A percentile compares a stretch with the other conserved stretches of the same genome.
Conservation (phyloP, 2,797 vertebrate genomes). For the Microchirus variegatus region DNA sequence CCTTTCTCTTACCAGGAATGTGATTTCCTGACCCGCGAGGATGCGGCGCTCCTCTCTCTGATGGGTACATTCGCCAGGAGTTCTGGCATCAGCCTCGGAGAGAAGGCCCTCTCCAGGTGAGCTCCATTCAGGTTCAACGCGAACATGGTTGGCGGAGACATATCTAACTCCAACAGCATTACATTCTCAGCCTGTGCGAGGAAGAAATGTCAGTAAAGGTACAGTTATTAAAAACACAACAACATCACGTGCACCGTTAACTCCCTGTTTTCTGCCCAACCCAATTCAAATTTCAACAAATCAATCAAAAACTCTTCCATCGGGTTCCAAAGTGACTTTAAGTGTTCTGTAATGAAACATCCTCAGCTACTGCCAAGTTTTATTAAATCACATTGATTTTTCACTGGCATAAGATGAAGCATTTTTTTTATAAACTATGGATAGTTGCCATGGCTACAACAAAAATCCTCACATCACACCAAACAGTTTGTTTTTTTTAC, state of each 20-base stretch:
- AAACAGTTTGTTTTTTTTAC: constrained; percentile 19
- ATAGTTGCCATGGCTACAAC: constrained; percentile 36
- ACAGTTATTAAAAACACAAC: no score
- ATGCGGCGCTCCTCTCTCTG: constrained; percentile 81
- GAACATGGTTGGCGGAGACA: constrained; percentile 92
- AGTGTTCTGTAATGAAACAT: no score
- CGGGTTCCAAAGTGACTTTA: no score
- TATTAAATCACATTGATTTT: not conserved
- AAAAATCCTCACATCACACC: not conserved
- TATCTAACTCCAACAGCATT: constrained; percentile 94
- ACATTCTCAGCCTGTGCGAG: constrained; percentile 91
- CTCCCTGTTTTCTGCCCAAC: no score
- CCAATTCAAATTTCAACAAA: no score
- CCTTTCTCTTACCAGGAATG: constrained; percentile 88
- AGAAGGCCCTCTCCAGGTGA: constrained; percentile 87
- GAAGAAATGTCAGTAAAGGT: constrained; percentile 4
- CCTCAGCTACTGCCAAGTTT: not conserved
- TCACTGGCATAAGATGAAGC: constrained; percentile 15
- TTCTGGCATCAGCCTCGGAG: constrained; percentile 84
- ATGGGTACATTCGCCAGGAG: constrained; percentile 77
- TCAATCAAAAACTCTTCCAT: no score
- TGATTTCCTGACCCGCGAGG: constrained; percentile 89
- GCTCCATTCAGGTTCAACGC: constrained; percentile 88
- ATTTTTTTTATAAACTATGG: constrained; percentile 20
- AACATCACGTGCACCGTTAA: no score